Evolutionary conservation across 2,888 invertebrate species (phyloP), one percentile per base, ranked within the genome.

Genomic region (Chloroclysta siterata): DNA sequence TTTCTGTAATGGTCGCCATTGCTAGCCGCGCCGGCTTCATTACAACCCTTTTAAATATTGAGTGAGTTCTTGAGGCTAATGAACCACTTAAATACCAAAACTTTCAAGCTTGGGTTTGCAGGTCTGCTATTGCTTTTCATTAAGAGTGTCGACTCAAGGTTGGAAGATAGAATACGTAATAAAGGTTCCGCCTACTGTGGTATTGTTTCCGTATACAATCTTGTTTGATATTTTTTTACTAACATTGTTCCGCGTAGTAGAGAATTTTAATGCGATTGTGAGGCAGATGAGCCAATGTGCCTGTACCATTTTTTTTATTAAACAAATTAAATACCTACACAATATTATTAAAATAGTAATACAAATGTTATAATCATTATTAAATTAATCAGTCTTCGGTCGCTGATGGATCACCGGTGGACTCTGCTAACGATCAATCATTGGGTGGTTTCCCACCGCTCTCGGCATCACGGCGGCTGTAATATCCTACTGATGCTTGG

Each of bases 1-100:
- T 87, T 85, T 82, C 79, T 78, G 79, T 86, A 86, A 89, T 84
- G 78, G 77, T 77, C 81, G 79, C 84, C 87, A 86, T 87, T 75
- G 71, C 60, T 64, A 71, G 63, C 74, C 71, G 72, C 68, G 84
- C 33, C 33, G 80, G 80, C 81, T 82, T 85, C 80, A 84, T 85
- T 85, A 68, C 57, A 53, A 13, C 41, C 48, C 55, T 46, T 63
- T 53, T 57, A 50, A 57, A 60, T 60, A 46, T 56, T 53, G 15
- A 56, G 46, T 53, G 52, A 48, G 60, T 57, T 63, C 56, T 63
- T 63, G 48, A 11, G 46, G 22, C 41, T 50, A 48, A 47, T 48
- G 47, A 55, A 55, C 46, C 22, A 15, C 17, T 14, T 44, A 44
- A 44, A 44, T 44, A 17, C 46, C 17, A 17, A 46, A 46, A 46